These are phyloP conservation scores for Thamnophis sirtalis DNA, from an alignment of 2,113 vertebrate genomes.

Conservation along the genomic window DNA sequence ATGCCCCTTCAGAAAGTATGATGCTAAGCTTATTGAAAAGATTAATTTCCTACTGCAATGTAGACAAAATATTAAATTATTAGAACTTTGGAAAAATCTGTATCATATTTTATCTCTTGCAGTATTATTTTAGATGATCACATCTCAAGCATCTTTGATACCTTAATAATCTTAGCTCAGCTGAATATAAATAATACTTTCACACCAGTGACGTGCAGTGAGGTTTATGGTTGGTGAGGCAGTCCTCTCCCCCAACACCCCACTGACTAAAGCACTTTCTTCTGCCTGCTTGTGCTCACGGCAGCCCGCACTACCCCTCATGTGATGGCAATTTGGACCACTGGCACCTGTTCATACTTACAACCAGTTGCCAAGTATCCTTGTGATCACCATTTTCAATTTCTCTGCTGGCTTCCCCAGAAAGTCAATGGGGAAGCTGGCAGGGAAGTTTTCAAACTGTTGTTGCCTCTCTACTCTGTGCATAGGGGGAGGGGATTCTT, in stretches of 20 bases:
- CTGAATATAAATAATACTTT: too few relatives aligned
- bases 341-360: not conserved
- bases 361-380: not conserved
- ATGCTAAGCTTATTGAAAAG: not conserved
- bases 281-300: too few relatives aligned
- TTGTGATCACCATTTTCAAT: not conserved
- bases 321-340: not conserved
- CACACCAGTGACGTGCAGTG: too few relatives aligned
- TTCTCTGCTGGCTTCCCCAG: not conserved
- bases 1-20: too few relatives aligned
- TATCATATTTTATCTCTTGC: not conserved
- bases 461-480: not conserved
- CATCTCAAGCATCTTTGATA: not conserved
- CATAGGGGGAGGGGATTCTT: too few relatives aligned
- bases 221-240: too few relatives aligned
- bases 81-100: not conserved
- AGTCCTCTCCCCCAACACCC: too few relatives aligned
- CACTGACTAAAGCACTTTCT: too few relatives aligned
- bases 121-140: too few relatives aligned
- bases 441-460: not conserved
- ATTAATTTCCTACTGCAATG: not conserved
- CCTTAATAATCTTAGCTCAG: too few relatives aligned
- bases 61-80: too few relatives aligned
- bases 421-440: not conserved
- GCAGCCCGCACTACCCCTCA: not conserved